A percentile compares a stretch with the other conserved stretches of the same genome.
Evolutionary conservation across 2,888 invertebrate genomes (phyloP).

Genomic region (Cerastis leucographa): DNA sequence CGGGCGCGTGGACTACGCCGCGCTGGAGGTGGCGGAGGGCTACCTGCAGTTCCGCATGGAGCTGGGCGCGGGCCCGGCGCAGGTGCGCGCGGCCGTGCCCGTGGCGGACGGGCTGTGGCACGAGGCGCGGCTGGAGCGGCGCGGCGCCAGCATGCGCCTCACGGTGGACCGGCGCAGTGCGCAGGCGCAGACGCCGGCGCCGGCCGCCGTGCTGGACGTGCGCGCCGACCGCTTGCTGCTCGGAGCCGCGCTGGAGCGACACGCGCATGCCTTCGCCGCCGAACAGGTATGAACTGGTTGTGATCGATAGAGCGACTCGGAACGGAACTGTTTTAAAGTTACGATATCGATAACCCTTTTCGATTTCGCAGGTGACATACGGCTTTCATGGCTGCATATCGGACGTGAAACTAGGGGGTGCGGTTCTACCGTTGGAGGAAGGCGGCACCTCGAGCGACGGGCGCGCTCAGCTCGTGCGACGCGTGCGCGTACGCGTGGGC

Average conservation of each 20-base stretch:
- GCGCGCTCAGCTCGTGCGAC: slow-evolving; percentile 80
- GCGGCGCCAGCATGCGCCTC: slow-evolving; percentile 94
- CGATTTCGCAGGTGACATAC: slow-evolving; percentile 92
- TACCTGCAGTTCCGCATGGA: slow-evolving; percentile 97
- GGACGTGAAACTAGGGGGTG: slow-evolving; percentile 94
- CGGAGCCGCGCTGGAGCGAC: slow-evolving; percentile 95
- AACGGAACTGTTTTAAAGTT: not conserved
- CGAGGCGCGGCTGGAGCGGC: slow-evolving; percentile 95
- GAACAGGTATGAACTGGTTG: slow-evolving; percentile 77
- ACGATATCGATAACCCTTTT: not conserved
- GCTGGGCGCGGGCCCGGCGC: slow-evolving; percentile 97
- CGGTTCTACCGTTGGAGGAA: slow-evolving; percentile 93
- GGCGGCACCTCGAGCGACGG: slow-evolving; percentile 81
- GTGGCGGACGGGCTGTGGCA: slow-evolving; percentile 91
- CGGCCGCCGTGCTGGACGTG: slow-evolving; percentile 95
- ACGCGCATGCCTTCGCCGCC: slow-evolving; percentile 92
- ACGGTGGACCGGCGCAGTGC: slow-evolving; percentile 95
- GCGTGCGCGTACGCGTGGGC: slow-evolving; percentile 79
- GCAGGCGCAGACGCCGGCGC: slow-evolving; percentile 92
- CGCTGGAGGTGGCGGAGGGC: slow-evolving; percentile 96
- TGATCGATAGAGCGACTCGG: not conserved
- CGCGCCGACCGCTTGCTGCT: slow-evolving; percentile 95
- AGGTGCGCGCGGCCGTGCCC: slow-evolving; percentile 92
- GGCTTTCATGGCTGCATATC: slow-evolving; percentile 98
- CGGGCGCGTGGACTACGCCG: slow-evolving; percentile 97